A percentile compares a stretch with the other conserved stretches of the same genome.
These are phyloP conservation scores for Corythaixoides concolor DNA, from an alignment of 2,113 vertebrate genomes.

Conservation along the genomic window DNA sequence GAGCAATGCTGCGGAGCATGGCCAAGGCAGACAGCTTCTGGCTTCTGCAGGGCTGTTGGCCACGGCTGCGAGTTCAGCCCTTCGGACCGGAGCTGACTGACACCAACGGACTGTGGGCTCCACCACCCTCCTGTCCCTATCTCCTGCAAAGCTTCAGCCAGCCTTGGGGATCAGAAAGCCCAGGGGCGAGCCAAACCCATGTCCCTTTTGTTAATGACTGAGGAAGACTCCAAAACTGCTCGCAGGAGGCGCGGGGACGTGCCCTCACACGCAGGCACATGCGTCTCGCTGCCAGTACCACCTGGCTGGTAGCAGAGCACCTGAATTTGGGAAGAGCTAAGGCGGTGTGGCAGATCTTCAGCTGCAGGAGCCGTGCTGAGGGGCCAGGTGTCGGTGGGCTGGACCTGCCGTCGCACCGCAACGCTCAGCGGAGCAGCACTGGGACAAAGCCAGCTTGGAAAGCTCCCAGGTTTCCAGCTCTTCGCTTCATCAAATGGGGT, in stretches of 20 bases:
- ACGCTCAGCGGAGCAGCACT: background rate
- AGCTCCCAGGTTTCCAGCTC: background rate
- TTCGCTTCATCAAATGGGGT: background rate
- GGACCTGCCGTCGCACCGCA: background rate
- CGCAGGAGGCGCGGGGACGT: rapidly evolving
- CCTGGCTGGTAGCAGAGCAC: background rate
- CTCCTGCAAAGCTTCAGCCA: background rate
- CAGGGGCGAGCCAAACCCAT: rapidly evolving
- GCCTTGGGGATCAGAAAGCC: background rate
- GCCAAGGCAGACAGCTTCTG: background rate
- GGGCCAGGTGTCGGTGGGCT: conserved; percentile 9
- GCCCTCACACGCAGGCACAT: background rate
- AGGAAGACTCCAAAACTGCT: background rate
- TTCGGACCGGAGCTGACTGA: background rate
- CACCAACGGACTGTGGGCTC: background rate
- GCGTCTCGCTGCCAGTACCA: background rate
- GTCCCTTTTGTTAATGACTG: background rate
- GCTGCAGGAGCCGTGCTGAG: conserved; percentile 38
- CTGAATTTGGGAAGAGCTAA: background rate
- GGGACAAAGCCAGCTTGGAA: background rate
- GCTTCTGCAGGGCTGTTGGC: background rate
- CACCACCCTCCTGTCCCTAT: background rate
- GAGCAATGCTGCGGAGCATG: rapidly evolving
- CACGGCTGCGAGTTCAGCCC: rapidly evolving
- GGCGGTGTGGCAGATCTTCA: background rate